Base-by-base conservation (phyloP, 2,888 invertebrate genomes). In the Cinara cedri region DNA sequence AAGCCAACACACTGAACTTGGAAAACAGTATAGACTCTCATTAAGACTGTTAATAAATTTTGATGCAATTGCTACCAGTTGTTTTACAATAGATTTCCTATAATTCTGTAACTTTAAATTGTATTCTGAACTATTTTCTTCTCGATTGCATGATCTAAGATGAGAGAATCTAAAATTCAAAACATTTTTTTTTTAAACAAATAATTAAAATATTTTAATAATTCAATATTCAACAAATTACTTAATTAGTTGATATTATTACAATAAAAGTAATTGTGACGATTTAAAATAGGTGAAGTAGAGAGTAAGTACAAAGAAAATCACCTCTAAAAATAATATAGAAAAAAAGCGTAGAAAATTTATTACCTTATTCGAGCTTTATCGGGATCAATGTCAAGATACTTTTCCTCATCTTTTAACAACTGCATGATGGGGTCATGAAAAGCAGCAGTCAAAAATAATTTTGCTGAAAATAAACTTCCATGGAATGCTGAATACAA, bases 361-460 rank as follows among this genome's bases (percentile, higher is more conserved):
- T 68, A 55, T 80, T 82, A 90, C 89, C 93, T 89, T 84, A 92
- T 90, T 83, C 91, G 88, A 76, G 91, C 90, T 85, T 96, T 96
- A 82, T 93, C 91, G 0, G 96, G 94, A 86, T 98, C 97, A 51
- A 96, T 91, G 85, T 98, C 97, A 72, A 97, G 89, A 86, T 93
- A 95, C 86, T 83, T 91, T 85, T 97, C 96, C 84, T 95, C 95
- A 83, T 95, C 95, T 86, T 94, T 93, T 55, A 98, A 88, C 63
- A 98, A 90, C 75, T 92, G 90, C 90, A 97, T 93, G 71, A 98
- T 92, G 0, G 98, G 97, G 63, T 92, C 92, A 86, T 96, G 94
- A 14, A 98, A 88, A 0, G 97, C 94, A 1, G 97, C 94, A 3
- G 96, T 93, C 26, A 99, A 89, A 87, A 98, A 98, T 84, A 97